Evolutionary conservation across 2,888 invertebrate genomes (phyloP).

Genomic region (Urechis unicinctus): DNA sequence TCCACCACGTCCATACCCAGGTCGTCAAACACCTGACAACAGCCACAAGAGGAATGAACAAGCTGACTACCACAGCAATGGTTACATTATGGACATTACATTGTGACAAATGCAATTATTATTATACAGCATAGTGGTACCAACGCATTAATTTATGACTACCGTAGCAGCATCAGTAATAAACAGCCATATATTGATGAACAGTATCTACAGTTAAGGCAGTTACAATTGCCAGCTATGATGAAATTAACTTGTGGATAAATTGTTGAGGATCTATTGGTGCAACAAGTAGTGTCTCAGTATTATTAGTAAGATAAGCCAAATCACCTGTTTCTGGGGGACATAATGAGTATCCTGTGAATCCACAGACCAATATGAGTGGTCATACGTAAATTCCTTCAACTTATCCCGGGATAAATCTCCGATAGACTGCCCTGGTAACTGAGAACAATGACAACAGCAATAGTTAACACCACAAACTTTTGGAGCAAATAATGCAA

Average conservation of each 20-base stretch:
- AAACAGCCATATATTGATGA: too few relatives aligned
- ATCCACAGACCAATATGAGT: slow-evolving; percentile 43
- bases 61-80: neutral
- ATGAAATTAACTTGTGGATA: too few relatives aligned
- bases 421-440: neutral
- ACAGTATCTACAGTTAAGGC: too few relatives aligned
- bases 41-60: neutral
- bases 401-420: slow-evolving; percentile 26
- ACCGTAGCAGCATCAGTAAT: too few relatives aligned
- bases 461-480: neutral
- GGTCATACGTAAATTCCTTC: slow-evolving; percentile 46
- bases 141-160: too few relatives aligned
- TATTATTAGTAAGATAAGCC: too few relatives aligned
- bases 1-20: slow-evolving; percentile 61
- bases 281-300: too few relatives aligned
- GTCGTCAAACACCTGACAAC: slow-evolving; percentile 58
- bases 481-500: too few relatives aligned
- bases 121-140: too few relatives aligned
- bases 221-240: too few relatives aligned
- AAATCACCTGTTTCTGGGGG: slow-evolving; percentile 38
- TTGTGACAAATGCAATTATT: neutral
- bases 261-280: too few relatives aligned
- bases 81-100: neutral
- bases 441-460: neutral
- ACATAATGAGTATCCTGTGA: slow-evolving; percentile 27